These are phyloP conservation scores for Drosophila truncata DNA, from an alignment of 1,140 invertebrate genomes.

Conservation along the genomic window DNA sequence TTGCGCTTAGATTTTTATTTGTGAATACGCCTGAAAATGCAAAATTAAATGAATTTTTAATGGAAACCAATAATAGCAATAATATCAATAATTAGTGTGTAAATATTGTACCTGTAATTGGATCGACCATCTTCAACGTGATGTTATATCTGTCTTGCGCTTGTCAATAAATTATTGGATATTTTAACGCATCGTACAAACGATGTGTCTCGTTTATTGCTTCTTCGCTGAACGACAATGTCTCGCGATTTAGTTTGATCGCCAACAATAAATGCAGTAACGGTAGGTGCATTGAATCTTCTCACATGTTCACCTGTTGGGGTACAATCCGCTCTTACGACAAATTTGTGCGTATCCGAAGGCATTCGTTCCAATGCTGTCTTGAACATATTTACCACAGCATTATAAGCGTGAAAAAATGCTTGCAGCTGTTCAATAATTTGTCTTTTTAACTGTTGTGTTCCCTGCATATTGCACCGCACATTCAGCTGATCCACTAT, in stretches of 20 bases:
- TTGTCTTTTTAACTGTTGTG: not conserved
- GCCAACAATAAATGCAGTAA: slow-evolving; percentile 5
- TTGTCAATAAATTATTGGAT: slow-evolving; percentile 85
- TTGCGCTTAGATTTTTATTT: slow-evolving; percentile 76
- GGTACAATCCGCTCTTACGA: slow-evolving; percentile 71
- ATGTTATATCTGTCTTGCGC: slow-evolving; percentile 85
- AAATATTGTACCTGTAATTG: slow-evolving; percentile 23
- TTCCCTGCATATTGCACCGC: not conserved
- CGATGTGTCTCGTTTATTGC: not conserved
- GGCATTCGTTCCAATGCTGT: not conserved
- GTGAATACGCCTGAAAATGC: slow-evolving; percentile 38
- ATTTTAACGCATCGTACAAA: slow-evolving; percentile 50
- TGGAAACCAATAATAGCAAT: slow-evolving; percentile 31
- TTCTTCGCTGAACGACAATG: not conserved
- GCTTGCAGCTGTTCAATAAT: not conserved
- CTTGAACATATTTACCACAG: not conserved
- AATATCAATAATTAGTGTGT: slow-evolving; percentile 26
- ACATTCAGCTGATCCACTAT: not conserved
- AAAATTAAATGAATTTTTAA: slow-evolving; percentile 41
- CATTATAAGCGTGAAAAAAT: not conserved
- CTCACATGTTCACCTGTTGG: slow-evolving; percentile 84
- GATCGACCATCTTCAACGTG: slow-evolving; percentile 38
- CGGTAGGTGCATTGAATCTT: slow-evolving; percentile 81
- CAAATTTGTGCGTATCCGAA: not conserved
- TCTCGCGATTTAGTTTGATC: not conserved